These are phyloP conservation scores for Nestor notabilis DNA, from an alignment of 2,113 vertebrate species.

Conservation along the genomic window DNA sequence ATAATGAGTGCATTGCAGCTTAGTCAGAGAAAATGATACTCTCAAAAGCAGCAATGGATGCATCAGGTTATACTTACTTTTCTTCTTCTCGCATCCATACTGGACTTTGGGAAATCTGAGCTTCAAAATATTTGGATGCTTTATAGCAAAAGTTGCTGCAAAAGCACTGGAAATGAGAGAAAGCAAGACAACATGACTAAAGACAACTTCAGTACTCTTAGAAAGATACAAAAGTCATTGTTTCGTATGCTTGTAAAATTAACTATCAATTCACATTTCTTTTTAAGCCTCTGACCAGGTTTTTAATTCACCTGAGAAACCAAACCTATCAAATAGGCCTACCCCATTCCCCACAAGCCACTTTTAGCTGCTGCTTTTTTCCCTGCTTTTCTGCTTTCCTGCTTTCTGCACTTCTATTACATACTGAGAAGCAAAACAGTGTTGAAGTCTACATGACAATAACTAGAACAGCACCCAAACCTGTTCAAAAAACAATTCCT, in stretches of 20 bases:
- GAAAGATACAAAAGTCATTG: background rate
- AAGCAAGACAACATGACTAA: background rate
- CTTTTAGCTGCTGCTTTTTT: background rate
- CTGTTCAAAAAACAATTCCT: background rate
- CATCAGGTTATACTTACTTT: conserved; percentile 73
- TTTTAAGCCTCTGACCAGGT: background rate
- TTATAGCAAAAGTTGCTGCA: conserved; percentile 96
- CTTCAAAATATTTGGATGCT: conserved; percentile 92
- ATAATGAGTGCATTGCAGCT: background rate
- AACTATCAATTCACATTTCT: background rate
- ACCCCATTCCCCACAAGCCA: background rate
- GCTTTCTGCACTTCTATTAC: background rate
- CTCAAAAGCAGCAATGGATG: background rate
- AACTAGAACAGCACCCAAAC: accelerated
- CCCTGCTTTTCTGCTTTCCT: background rate
- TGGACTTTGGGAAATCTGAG: conserved; percentile 89
- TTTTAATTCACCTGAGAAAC: background rate
- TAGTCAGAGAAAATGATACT: background rate
- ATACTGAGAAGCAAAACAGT: background rate
- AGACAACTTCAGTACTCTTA: background rate
- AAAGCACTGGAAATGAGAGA: conserved; percentile 80
- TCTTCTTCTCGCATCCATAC: conserved; percentile 90
- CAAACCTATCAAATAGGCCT: background rate
- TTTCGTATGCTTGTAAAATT: background rate
- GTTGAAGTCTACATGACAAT: background rate